Conservation (phyloP, 2,113 vertebrate species). For the Gorilla gorilla region DNA sequence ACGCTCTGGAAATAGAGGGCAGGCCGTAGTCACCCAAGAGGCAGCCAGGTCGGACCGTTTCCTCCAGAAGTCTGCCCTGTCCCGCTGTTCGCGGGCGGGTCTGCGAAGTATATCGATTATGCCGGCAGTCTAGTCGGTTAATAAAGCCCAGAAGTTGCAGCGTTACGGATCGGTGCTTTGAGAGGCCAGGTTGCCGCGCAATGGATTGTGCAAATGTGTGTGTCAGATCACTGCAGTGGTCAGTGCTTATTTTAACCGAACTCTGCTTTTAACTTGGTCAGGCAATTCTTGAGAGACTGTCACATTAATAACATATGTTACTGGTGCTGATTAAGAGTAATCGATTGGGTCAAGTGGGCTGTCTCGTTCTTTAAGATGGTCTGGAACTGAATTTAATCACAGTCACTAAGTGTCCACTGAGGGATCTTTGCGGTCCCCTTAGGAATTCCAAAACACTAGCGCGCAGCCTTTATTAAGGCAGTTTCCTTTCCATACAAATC, state of each 20-base stretch:
- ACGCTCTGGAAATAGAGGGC: background rate
- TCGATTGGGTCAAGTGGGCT: rapidly evolving
- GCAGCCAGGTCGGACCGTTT: background rate
- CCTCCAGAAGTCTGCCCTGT: background rate
- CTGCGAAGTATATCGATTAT: rapidly evolving
- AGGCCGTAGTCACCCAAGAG: background rate
- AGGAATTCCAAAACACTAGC: background rate
- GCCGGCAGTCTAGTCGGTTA: rapidly evolving
- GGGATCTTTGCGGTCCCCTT: background rate
- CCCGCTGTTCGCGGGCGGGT: background rate
- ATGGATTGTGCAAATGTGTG: rapidly evolving
- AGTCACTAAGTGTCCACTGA: background rate
- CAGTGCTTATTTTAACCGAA: rapidly evolving
- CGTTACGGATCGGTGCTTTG: background rate
- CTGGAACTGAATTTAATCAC: background rate
- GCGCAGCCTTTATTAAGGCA: background rate
- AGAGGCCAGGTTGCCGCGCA: background rate
- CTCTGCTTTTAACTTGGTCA: rapidly evolving
- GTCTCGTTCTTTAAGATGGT: background rate
- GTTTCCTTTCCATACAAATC: background rate
- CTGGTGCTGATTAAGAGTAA: background rate
- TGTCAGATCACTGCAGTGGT: rapidly evolving
- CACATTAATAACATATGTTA: rapidly evolving
- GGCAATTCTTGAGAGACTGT: background rate
- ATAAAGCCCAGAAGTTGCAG: background rate